Percentiles rank a stretch among this genome's conserved stretches.
phyloP scores from a whole-genome alignment of 1,140 invertebrate genomes.

The Cydia strobilella region DNA sequence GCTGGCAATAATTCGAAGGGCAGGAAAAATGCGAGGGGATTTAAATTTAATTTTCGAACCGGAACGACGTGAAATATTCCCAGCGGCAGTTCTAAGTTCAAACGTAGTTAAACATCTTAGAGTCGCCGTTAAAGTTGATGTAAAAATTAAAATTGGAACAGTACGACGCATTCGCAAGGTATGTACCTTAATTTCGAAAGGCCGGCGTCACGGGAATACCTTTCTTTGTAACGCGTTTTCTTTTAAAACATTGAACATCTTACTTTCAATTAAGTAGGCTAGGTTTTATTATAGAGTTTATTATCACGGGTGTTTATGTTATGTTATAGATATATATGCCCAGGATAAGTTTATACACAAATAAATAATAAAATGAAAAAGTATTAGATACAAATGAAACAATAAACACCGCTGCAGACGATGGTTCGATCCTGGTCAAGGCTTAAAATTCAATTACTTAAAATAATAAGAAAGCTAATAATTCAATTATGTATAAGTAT shows the following conservation, averaged over 20 bases:
- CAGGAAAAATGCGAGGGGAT: conserved; percentile 75
- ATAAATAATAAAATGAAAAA: no score
- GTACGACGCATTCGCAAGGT: conserved; percentile 8
- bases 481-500: no score
- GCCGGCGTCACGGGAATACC: conserved; percentile 23
- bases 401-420: no score
- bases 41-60: conserved; percentile 78
- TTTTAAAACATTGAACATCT: conserved; percentile 1
- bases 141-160: conserved; percentile 50
- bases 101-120: conserved; percentile 58
- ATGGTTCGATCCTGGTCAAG: no score
- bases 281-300: not conserved
- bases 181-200: conserved; percentile 22
- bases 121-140: conserved; percentile 44
- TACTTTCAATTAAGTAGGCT: not conserved
- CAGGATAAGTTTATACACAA: no score
- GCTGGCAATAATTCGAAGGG: conserved; percentile 72
- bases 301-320: not conserved
- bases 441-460: no score
- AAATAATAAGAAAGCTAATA: no score
- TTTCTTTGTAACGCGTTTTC: conserved; percentile 7
- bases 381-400: no score
- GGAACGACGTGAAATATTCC: conserved; percentile 75
- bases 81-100: conserved; percentile 64
- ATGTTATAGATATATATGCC: no score